Evolutionary conservation across 2,797 vertebrate genomes (phyloP).

Genomic region (Spinibarbus caldwelli): DNA sequence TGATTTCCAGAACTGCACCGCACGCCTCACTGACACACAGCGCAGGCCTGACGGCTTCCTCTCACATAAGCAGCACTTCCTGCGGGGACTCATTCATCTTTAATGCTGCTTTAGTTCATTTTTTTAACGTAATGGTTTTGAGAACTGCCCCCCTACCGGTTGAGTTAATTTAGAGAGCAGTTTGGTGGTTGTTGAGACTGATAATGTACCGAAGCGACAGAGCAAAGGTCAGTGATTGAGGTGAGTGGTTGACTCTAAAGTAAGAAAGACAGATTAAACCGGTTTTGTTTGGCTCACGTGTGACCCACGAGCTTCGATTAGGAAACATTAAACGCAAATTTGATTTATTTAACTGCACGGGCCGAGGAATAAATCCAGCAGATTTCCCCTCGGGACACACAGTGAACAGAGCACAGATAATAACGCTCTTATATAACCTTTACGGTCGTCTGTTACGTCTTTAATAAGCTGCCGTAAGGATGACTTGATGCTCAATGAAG

Average conservation of each 20-base stretch:
- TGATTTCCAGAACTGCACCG: not conserved
- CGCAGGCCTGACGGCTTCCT: not conserved
- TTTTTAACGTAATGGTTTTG: not conserved
- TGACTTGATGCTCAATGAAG: slow-evolving; percentile 40
- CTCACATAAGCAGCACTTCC: not conserved
- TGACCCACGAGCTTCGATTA: not conserved
- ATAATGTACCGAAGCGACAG: not conserved
- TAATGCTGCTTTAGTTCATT: not conserved
- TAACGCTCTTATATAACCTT: slow-evolving; percentile 30
- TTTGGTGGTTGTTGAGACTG: not conserved
- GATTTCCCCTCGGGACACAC: not conserved
- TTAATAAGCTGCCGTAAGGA: slow-evolving; percentile 35
- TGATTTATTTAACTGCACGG: slow-evolving; percentile 20
- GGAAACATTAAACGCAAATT: slow-evolving; percentile 27
- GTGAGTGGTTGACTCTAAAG: not conserved
- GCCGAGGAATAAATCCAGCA: slow-evolving; percentile 24
- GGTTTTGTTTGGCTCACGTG: slow-evolving; percentile 9
- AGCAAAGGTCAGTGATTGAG: slow-evolving; percentile 21
- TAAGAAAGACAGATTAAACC: not conserved
- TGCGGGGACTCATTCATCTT: slow-evolving; percentile 14
- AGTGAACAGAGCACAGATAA: not conserved
- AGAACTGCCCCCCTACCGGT: not conserved
- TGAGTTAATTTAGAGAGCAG: not conserved
- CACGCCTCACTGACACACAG: not conserved
- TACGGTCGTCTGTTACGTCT: slow-evolving; percentile 22